Evolutionary conservation across 2,888 invertebrate genomes (phyloP), one percentile per base, ranked within the genome.

Genomic region (Lysandra bellargus): DNA sequence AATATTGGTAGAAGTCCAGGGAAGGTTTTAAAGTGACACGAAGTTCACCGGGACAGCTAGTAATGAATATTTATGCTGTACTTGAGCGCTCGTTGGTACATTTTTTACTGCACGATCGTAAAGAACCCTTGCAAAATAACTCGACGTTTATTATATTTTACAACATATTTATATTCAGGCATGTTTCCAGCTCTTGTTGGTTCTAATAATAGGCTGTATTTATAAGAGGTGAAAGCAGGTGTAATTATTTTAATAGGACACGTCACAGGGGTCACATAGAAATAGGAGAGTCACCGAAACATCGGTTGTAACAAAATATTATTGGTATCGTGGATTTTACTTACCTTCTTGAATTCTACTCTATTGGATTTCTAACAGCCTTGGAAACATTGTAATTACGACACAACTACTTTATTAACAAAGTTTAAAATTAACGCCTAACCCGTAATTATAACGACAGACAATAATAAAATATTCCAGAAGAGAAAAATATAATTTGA

Each of bases 61-160:
- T n/a, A 73, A 40, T 37, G 73, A 40, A 73, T 73, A 73, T 73
- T 73, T 73, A 73, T 69, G 64, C 73, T 7, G 40, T 40, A 40
- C 40, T 73, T 73, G 37, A 40, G 14, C 12, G 37, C 40, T n/a
- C n/a, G 73, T 40, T 40, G 6, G 3, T 37, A 17, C 40, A n/a
- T 37, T 40, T 37, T 40, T 37, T 37, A 40, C 9, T 73, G 12
- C 73, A 73, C 40, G 40, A 73, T 73, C 73, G 73, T 73, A 73
- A 73, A 73, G 40, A 40, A 73, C 73, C 73, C 73, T 73, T 69
- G 64, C 64, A 74, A 40, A 74, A 44, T 74, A 74, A 40, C 40
- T 74, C n/a, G 9, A 14, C 44, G n/a, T 44, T 74, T 23, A 74
- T 74, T 44, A 44, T 73, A 44, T 69, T 69, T 33, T 37, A 69